Base-by-base conservation (phyloP, 2,888 invertebrate genomes). In the Polymixis lichenea region DNA sequence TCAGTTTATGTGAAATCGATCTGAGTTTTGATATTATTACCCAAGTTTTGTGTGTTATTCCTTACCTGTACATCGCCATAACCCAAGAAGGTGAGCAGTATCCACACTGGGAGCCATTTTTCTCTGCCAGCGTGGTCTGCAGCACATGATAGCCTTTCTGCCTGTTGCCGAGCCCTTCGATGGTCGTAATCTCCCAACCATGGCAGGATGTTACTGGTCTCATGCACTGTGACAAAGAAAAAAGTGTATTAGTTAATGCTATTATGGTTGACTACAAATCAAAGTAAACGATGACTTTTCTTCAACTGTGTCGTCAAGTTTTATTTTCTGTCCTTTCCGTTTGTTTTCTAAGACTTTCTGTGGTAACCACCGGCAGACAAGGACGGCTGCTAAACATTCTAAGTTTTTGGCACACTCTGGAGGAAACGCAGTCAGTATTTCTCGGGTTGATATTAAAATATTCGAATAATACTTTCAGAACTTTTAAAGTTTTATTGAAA, bases 61-160 rank as follows among this genome's bases (percentile, higher is more conserved):
- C 62, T 72, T 90, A 97, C 97, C 97, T 97, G 92, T 97, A 96
- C 97, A 98, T 97, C 84, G 97, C 97, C 98, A 98, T 98, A 69
- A 98, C 97, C 97, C 98, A 97, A 1, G 98, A 98, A 0, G 98
- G 97, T 15, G 97, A 97, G 90, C 98, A 98, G 89, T 97, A 98
- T 0, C 98, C 98, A 90, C 98, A 98, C 90, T 98, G 98, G 0
- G 97, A 97, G 5, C 97, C 98, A 91, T 97, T 97, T 87, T 97
- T 95, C 60, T 96, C 92, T 2, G 97, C 77, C 11, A 77, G 19
- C 0, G 43, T 77, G 7, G 19, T 77, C 65, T 77, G 75, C 51
- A 76, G 19, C 4, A 28, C 9, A 32, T 76, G 65, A 13, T 76
- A 76, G 3, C 28, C 28, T 43, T 65, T 32, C 5, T 65, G 58